Percentiles rank a stretch among this genome's conserved stretches.
Evolutionary conservation across 2,797 vertebrate species (phyloP).

Genomic region (Anisognathus igniventris): DNA sequence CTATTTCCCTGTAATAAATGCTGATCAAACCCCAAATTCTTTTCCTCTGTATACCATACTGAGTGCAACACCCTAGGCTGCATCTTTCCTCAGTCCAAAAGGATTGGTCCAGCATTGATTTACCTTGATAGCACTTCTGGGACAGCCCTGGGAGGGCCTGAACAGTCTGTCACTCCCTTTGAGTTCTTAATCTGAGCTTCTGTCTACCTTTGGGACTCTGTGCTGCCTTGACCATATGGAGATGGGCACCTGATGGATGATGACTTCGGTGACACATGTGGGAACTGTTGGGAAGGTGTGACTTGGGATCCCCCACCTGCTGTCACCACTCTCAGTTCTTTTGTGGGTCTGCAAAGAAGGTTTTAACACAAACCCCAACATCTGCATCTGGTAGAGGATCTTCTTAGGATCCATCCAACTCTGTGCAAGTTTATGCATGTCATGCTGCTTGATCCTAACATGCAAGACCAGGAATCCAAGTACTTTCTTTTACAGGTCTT

Average conservation of each 20-base stretch:
- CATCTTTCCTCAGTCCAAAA: not conserved
- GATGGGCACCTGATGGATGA: not conserved
- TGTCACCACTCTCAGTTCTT: not conserved
- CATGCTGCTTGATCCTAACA: not conserved
- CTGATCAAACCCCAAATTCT: not conserved
- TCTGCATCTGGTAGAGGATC: not conserved
- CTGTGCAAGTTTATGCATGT: not conserved
- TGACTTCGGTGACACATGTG: not conserved
- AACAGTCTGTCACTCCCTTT: not conserved
- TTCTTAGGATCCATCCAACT: not conserved
- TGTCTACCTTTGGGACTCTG: not conserved
- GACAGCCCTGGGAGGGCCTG: not conserved
- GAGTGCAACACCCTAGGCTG: fast-evolving
- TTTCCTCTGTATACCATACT: not conserved
- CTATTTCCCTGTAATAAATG: not conserved
- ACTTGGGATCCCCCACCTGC: not conserved
- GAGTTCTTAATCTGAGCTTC: not conserved
- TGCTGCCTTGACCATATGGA: not conserved
- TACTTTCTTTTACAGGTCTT: slow-evolving; percentile 2
- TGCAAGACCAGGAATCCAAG: not conserved
- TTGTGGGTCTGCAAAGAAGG: not conserved
- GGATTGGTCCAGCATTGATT: not conserved
- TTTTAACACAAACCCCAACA: not conserved
- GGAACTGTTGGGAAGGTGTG: not conserved
- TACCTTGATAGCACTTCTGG: not conserved